Evolutionary conservation across 2,113 vertebrate species (phyloP).

Genomic region (Irena cyanogastra): DNA sequence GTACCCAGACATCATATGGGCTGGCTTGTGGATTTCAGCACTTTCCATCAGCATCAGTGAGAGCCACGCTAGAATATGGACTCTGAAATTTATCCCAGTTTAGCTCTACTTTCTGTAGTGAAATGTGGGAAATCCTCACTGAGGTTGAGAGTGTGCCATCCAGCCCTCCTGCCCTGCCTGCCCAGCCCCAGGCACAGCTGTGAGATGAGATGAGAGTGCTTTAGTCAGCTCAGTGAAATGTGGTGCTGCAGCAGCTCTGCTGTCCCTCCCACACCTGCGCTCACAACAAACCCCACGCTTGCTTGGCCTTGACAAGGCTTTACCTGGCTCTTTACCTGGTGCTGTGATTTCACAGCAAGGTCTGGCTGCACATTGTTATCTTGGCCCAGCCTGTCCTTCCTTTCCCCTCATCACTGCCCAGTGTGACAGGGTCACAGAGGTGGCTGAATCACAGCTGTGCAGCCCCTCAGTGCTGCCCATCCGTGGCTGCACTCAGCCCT

Average conservation of each 20-base stretch:
- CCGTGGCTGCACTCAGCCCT: neutral
- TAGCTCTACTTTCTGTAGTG: neutral
- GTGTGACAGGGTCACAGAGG: neutral
- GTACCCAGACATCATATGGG: neutral
- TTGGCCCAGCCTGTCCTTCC: neutral
- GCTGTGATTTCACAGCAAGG: neutral
- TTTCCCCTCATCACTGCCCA: neutral
- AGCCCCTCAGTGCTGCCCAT: neutral
- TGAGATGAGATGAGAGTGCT: neutral
- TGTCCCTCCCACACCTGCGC: neutral
- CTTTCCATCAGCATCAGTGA: neutral
- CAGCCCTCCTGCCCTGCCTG: neutral
- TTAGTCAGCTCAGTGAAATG: neutral
- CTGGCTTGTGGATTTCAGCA: neutral
- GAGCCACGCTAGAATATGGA: neutral
- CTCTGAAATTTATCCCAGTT: neutral
- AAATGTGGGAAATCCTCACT: neutral
- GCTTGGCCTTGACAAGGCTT: neutral
- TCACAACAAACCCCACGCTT: neutral
- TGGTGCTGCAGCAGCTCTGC: neutral
- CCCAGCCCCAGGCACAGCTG: neutral
- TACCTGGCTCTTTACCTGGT: neutral
- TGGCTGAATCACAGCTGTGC: neutral
- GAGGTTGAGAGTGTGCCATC: neutral
- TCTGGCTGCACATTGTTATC: neutral